Percentiles rank a stretch among this genome's conserved stretches.
Conservation (phyloP, 92 coral and sea anemone species). For the Phenganax stokvisi region DNA sequence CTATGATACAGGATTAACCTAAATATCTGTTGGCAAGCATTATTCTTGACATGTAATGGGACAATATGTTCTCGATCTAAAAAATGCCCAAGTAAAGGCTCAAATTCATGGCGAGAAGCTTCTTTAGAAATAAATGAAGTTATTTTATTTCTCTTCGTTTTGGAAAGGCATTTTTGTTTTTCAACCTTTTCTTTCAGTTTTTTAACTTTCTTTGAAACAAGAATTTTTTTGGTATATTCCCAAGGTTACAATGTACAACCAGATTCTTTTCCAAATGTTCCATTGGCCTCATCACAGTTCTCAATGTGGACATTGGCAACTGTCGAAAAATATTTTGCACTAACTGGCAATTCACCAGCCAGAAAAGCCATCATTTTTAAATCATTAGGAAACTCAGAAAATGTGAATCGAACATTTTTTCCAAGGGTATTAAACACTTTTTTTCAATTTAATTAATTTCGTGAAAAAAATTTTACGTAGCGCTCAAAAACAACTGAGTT, state of each 20-base stretch:
- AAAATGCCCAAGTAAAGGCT: constrained; percentile 52
- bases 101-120: constrained; percentile 60
- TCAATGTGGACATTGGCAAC: constrained; percentile 52
- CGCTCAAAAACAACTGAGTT: constrained; percentile 55
- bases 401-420: constrained; percentile 50
- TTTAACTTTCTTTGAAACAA: constrained; percentile 48
- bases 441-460: constrained; percentile 63
- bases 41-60: constrained; percentile 53
- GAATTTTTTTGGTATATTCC: constrained; percentile 42
- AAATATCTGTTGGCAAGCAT: constrained; percentile 58
- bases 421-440: constrained; percentile 49
- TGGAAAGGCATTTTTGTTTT: constrained; percentile 37
- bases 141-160: constrained; percentile 48
- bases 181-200: constrained; percentile 43
- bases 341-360: constrained; percentile 60
- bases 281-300: constrained; percentile 42
- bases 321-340: constrained; percentile 67
- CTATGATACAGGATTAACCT: constrained; percentile 55
- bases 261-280: constrained; percentile 52
- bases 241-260: constrained; percentile 51
- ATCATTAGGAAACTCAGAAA: constrained; percentile 67
- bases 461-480: constrained; percentile 51
- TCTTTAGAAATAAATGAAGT: constrained; percentile 43
- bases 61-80: constrained; percentile 51
- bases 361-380: constrained; percentile 63